Percentiles rank a stretch among this genome's conserved stretches.
phyloP scores from a whole-genome alignment of 2,797 vertebrate species.

The Lutjanus campechanus region DNA sequence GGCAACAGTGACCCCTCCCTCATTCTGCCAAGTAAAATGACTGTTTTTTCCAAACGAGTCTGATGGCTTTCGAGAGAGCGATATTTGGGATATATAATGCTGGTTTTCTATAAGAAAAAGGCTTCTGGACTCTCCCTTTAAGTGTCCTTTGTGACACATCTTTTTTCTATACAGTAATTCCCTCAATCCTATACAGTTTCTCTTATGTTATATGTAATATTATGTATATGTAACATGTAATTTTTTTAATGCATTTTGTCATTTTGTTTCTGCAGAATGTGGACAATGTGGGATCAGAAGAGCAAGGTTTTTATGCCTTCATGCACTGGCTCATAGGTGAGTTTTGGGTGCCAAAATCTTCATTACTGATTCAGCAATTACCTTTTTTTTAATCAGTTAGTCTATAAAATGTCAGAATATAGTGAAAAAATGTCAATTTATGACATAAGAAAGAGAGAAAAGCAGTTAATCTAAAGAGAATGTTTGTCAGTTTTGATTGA shows the following conservation, averaged over 20 bases:
- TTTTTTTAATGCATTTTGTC: neutral
- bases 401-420: neutral
- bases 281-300: constrained; percentile 79
- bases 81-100: no score
- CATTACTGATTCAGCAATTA: neutral
- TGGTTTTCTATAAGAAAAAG: no score
- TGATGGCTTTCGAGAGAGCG: no score
- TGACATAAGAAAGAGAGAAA: neutral
- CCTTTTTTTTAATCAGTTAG: neutral
- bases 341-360: constrained; percentile 31
- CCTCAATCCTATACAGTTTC: no score
- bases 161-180: neutral
- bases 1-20: no score
- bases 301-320: constrained; percentile 87
- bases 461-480: neutral
- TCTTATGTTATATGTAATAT: no score
- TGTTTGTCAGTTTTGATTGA: neutral
- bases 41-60: no score
- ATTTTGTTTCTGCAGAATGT: constrained; percentile 70
- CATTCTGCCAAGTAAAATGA: no score
- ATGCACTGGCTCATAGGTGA: constrained; percentile 93
- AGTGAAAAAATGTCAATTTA: no score
- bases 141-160: neutral
- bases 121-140: no score
- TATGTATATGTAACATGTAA: no score